Base-by-base conservation (phyloP, 2,797 vertebrate species). In the Enteromius radiatus region DNA sequence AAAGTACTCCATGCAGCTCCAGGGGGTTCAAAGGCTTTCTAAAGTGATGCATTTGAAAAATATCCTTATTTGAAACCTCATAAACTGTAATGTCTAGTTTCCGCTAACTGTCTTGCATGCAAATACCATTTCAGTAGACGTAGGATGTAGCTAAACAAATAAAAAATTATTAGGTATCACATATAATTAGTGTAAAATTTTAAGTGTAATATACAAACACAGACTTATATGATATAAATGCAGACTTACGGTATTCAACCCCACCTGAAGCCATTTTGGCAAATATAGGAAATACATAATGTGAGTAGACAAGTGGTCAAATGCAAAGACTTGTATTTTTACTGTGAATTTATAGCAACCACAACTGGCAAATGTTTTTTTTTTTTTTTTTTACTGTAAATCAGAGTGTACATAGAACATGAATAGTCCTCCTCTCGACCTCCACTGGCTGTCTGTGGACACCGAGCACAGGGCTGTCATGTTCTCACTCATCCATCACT, bases 401-500 rank as follows among this genome's bases (percentile, higher is more conserved):
- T 56, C 23, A 23, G 1, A 23, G n/a, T 56, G 4, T 56, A 23
- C 1, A 61, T 28, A 15, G 1, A 28, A 61, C 12, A 28, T 78
- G 1, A 67, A 7, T 10, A 43, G 26, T 33, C 11, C 4, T 59
- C 4, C n/a, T 5, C 4, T 43, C 15, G 38, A 28, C 56, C 69
- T 77, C 76, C 43, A 70, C 47, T 69, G 63, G 38, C 87, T 85
- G 83, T 78, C 80, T 65, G 76, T 87, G 85, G 84, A 85, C 90
- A 85, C 87, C 59, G 82, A 91, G 86, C 73, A 81, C 73, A 74
- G 70, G 84, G 84, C 78, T 65, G 84, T 89, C 89, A 61, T 49
- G 21, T 41, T 64, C 33, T 28, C 41, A 68, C 59, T 90, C 87
- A 89, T 92, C 86, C 85, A 86, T 93, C 91, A 91, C 88, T 69